These are phyloP conservation scores for Tiphia femorata DNA, from an alignment of 2,888 invertebrate genomes.

Conservation along the genomic window DNA sequence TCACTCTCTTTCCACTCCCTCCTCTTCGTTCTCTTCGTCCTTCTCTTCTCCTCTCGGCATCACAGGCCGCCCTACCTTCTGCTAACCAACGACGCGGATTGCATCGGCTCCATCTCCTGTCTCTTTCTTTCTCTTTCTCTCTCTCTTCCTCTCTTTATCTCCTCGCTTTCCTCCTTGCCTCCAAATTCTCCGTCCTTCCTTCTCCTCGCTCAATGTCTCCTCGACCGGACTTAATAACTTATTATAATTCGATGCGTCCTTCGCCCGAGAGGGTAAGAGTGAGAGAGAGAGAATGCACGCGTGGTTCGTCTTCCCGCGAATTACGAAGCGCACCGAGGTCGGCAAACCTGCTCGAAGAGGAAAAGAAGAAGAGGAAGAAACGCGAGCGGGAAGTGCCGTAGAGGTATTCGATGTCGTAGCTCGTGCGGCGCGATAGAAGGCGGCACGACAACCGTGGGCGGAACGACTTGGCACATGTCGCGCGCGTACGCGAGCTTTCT, in stretches of 20 bases:
- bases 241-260: constrained; percentile 51
- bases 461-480: too few relatives aligned
- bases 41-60: too few relatives aligned
- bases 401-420: too few relatives aligned
- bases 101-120: constrained; percentile 18
- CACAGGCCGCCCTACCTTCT: constrained; percentile 31
- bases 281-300: too few relatives aligned
- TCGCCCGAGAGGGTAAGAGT: too few relatives aligned
- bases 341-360: constrained; percentile 8
- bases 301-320: constrained; percentile 13
- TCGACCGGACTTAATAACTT: constrained; percentile 53
- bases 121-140: constrained; percentile 1
- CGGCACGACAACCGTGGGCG: too few relatives aligned
- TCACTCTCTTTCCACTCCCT: too few relatives aligned
- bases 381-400: too few relatives aligned
- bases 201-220: constrained; percentile 19
- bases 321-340: constrained; percentile 3
- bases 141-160: background rate
- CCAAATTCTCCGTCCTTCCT: background rate
- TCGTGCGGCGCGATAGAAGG: too few relatives aligned
- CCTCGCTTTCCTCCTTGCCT: background rate
- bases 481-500: too few relatives aligned
- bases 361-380: constrained; percentile 4
- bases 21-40: constrained; percentile 19
- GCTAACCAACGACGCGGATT: constrained; percentile 29